Conservation (phyloP, 2,113 vertebrate species). For the Australoheros scitulus region DNA sequence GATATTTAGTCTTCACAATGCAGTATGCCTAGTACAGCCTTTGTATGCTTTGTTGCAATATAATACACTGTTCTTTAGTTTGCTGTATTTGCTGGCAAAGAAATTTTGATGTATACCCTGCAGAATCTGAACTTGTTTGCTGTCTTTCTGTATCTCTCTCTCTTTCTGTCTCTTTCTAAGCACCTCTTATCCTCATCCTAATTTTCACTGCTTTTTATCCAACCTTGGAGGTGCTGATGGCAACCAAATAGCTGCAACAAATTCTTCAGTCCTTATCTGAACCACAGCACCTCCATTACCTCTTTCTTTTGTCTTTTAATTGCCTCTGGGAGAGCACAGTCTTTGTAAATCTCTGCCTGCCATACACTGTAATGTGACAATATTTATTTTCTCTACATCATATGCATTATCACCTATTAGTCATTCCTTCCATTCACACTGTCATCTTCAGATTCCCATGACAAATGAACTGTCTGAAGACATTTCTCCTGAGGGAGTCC, state of each 20-base stretch:
- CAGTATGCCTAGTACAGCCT: neutral
- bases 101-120: neutral
- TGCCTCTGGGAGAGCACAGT: constrained; percentile 9
- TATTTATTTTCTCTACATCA: constrained; percentile 35
- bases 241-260: constrained; percentile 16
- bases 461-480: constrained; percentile 51
- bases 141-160: constrained; percentile 3
- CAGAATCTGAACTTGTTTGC: neutral
- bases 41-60: neutral
- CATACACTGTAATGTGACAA: constrained; percentile 6
- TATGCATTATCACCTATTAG: constrained; percentile 55
- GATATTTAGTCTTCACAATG: neutral
- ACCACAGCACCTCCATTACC: constrained; percentile 24
- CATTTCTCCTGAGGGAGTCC: constrained; percentile 33
- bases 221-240: constrained; percentile 13
- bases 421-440: constrained; percentile 13
- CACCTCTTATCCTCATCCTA: neutral
- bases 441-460: constrained; percentile 44
- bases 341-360: constrained; percentile 12
- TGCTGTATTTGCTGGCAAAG: constrained; percentile 7
- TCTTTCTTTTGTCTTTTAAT: constrained; percentile 44
- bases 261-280: constrained; percentile 31
- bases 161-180: neutral
- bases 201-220: constrained; percentile 37
- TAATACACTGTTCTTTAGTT: neutral